phyloP scores from a whole-genome alignment of 1,140 invertebrate species.

The Metaphire vulgaris region DNA sequence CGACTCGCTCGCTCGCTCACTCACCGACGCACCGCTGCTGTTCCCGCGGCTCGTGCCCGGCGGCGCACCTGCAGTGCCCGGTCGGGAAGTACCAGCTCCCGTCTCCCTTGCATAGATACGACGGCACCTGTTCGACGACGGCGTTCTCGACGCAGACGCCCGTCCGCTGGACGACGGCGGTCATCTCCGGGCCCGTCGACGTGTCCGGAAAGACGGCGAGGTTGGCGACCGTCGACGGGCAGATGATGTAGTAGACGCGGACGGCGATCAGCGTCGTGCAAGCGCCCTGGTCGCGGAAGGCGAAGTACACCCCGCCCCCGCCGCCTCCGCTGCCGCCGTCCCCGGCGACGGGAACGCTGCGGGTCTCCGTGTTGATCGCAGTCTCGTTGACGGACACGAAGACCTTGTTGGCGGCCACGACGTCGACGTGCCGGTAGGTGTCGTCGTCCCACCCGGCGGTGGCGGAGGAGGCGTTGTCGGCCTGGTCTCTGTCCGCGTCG shows the following conservation, averaged over 20 bases:
- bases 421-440: slow-evolving; percentile 82
- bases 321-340: no score
- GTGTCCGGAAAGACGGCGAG: slow-evolving; percentile 87
- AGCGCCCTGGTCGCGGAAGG: slow-evolving; percentile 89
- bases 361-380: neutral
- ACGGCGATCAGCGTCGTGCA: slow-evolving; percentile 92
- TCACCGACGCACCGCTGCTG: no score
- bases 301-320: slow-evolving; percentile 61
- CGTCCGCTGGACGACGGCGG: slow-evolving; percentile 56
- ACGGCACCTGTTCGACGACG: slow-evolving; percentile 55
- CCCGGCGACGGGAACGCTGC: no score
- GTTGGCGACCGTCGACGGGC: slow-evolving; percentile 82
- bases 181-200: slow-evolving; percentile 75
- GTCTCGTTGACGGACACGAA: slow-evolving; percentile 47
- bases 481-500: neutral
- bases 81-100: slow-evolving; percentile 85
- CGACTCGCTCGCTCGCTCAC: no score
- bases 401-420: slow-evolving; percentile 83
- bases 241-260: slow-evolving; percentile 91
- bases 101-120: slow-evolving; percentile 84
- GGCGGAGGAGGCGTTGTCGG: slow-evolving; percentile 30
- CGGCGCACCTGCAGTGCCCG: slow-evolving; percentile 77
- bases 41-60: slow-evolving; percentile 81
- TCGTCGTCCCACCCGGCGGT: slow-evolving; percentile 70
- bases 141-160: slow-evolving; percentile 45